Conservation (phyloP, 2,113 vertebrate genomes). For the Scatophagus argus region DNA sequence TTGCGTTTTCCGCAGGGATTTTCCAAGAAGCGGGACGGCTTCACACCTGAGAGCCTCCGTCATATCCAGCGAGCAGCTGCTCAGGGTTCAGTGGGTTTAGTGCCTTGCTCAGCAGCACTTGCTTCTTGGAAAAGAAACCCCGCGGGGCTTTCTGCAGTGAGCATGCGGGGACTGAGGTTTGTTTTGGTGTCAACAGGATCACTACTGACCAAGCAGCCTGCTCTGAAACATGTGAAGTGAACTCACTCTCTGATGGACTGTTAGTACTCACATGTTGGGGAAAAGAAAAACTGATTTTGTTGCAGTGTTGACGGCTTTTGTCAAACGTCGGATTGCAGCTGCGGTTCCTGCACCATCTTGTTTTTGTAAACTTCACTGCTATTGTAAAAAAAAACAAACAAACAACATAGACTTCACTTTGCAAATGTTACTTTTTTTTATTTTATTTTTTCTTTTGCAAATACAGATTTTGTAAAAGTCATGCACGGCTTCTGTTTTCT, state of each 20-base stretch:
- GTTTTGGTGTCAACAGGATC: slow-evolving; percentile 13
- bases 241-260: not conserved
- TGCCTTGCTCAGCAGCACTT: slow-evolving; percentile 19
- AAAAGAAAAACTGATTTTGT: slow-evolving; percentile 42
- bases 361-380: slow-evolving; percentile 78
- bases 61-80: not conserved
- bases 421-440: slow-evolving; percentile 48
- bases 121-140: slow-evolving; percentile 4
- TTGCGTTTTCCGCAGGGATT: not conserved
- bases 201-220: slow-evolving; percentile 59
- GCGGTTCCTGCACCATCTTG: slow-evolving; percentile 36
- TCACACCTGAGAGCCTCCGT: not conserved
- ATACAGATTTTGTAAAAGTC: slow-evolving; percentile 80
- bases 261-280: slow-evolving; percentile 10
- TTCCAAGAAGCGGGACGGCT: slow-evolving; percentile 14
- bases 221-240: slow-evolving; percentile 10
- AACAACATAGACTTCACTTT: slow-evolving; percentile 67
- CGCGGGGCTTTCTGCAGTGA: slow-evolving; percentile 6
- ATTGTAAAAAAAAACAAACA: too few relatives aligned
- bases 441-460: slow-evolving; percentile 64
- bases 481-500: not conserved
- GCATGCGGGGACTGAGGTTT: not conserved
- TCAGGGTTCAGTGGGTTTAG: slow-evolving; percentile 24
- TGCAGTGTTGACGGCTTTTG: slow-evolving; percentile 41
- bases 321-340: slow-evolving; percentile 5